Percentiles rank a stretch among this genome's conserved stretches.
These are phyloP conservation scores for Geococcyx californianus DNA, from an alignment of 2,113 vertebrate genomes.

Conservation along the genomic window DNA sequence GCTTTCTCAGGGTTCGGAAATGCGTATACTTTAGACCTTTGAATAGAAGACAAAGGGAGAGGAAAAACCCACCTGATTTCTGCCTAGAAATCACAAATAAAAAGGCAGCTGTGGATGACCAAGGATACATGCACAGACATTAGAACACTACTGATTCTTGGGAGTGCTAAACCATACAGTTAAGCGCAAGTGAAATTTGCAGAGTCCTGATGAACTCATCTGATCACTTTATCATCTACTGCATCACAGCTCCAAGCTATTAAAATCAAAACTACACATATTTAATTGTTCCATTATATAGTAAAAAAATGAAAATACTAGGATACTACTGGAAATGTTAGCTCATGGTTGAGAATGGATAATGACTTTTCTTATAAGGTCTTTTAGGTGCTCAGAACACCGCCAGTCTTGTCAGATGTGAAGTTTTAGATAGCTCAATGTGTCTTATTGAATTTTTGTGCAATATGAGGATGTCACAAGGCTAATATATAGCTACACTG, in stretches of 20 bases:
- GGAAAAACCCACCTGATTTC: background rate
- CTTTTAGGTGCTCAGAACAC: background rate
- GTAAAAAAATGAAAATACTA: background rate
- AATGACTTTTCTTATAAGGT: background rate
- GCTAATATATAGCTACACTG: background rate
- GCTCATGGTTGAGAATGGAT: background rate
- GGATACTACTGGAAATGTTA: background rate
- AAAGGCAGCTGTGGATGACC: background rate
- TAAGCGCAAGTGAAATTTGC: background rate
- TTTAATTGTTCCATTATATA: background rate
- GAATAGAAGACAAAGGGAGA: background rate
- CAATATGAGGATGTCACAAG: background rate
- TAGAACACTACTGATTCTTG: background rate
- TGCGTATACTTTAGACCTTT: background rate
- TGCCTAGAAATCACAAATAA: background rate
- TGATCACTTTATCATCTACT: background rate
- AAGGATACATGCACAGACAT: background rate
- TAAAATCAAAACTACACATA: background rate
- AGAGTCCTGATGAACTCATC: background rate
- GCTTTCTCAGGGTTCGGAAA: background rate
- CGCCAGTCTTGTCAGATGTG: background rate
- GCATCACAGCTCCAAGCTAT: background rate
- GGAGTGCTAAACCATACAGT: background rate
- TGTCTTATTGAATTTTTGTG: background rate
- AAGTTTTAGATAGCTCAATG: background rate